Conservation (phyloP, 2,797 vertebrate genomes). For the Meda fulgida region DNA sequence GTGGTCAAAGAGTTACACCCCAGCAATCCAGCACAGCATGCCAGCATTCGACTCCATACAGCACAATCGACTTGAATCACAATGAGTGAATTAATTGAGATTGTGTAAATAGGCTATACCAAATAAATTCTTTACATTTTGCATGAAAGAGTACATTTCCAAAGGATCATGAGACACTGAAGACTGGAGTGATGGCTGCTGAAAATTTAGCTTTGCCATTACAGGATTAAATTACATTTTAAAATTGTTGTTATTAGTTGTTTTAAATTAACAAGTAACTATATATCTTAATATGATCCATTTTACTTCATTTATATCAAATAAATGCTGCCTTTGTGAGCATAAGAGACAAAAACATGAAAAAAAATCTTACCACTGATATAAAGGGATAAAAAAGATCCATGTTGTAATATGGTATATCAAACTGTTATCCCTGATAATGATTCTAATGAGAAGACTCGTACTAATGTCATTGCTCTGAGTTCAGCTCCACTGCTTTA, state of each 20-base stretch:
- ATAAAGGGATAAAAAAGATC: slow-evolving; percentile 3
- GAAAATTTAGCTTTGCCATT: too few relatives aligned
- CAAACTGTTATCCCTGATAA: slow-evolving; percentile 29
- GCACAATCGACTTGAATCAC: not conserved
- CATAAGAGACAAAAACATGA: not conserved
- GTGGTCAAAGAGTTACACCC: not conserved
- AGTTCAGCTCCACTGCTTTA: slow-evolving; percentile 51
- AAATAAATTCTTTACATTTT: too few relatives aligned
- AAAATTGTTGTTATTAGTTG: too few relatives aligned
- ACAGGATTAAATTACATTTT: too few relatives aligned
- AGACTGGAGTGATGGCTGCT: too few relatives aligned
- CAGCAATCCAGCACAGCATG: not conserved
- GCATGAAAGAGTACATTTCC: too few relatives aligned
- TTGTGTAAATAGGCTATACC: too few relatives aligned
- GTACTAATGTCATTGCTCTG: slow-evolving; percentile 54
- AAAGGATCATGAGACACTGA: too few relatives aligned
- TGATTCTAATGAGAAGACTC: slow-evolving; percentile 28
- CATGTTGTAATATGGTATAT: not conserved
- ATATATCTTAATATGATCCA: too few relatives aligned
- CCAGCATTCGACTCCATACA: not conserved
- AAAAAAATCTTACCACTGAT: too few relatives aligned
- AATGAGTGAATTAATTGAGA: too few relatives aligned
- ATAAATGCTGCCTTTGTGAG: not conserved
- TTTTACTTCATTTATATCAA: not conserved
- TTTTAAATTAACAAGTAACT: too few relatives aligned